These are phyloP conservation scores for Ditula angustiorana DNA, from an alignment of 2,888 invertebrate species.

Conservation along the genomic window DNA sequence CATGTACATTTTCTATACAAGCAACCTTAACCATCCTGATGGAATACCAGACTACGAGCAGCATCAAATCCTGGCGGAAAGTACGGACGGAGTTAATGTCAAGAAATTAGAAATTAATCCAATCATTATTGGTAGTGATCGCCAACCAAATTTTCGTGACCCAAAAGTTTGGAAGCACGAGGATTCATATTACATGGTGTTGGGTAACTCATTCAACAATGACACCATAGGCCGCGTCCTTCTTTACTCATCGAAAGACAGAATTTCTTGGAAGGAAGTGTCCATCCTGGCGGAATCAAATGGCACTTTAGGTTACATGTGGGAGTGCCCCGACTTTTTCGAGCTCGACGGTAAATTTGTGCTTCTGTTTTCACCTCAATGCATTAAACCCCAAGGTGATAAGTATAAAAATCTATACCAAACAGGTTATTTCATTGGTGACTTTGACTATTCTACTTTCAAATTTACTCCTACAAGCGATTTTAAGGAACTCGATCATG, in stretches of 20 bases:
- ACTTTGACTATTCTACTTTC: slow-evolving; percentile 63
- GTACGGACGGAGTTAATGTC: slow-evolving; percentile 66
- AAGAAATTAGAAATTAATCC: slow-evolving; percentile 68
- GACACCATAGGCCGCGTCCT: slow-evolving; percentile 62
- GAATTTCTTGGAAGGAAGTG: slow-evolving; percentile 60
- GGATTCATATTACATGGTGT: slow-evolving; percentile 70
- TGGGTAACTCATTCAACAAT: slow-evolving; percentile 70
- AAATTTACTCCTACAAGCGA: slow-evolving; percentile 57
- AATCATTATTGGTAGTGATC: slow-evolving; percentile 58
- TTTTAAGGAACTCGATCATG: slow-evolving; percentile 67
- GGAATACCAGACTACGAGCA: slow-evolving; percentile 61
- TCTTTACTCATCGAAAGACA: slow-evolving; percentile 67
- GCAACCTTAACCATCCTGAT: slow-evolving; percentile 61
- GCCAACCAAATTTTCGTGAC: slow-evolving; percentile 75
- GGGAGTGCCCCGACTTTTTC: no score
- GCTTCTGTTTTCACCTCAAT: slow-evolving; percentile 76
- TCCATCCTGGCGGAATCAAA: slow-evolving; percentile 64
- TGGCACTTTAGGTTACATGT: slow-evolving; percentile 72
- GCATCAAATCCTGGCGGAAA: slow-evolving; percentile 65
- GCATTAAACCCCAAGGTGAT: slow-evolving; percentile 63
- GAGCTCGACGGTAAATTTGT: slow-evolving; percentile 65
- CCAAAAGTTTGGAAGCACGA: slow-evolving; percentile 79
- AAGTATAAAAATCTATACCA: slow-evolving; percentile 68
- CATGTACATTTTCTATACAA: slow-evolving; percentile 73
- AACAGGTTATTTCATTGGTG: slow-evolving; percentile 74